Conservation (phyloP, 53 echinoderm and acorn worm genomes). For the Paelopatides confundens region DNA sequence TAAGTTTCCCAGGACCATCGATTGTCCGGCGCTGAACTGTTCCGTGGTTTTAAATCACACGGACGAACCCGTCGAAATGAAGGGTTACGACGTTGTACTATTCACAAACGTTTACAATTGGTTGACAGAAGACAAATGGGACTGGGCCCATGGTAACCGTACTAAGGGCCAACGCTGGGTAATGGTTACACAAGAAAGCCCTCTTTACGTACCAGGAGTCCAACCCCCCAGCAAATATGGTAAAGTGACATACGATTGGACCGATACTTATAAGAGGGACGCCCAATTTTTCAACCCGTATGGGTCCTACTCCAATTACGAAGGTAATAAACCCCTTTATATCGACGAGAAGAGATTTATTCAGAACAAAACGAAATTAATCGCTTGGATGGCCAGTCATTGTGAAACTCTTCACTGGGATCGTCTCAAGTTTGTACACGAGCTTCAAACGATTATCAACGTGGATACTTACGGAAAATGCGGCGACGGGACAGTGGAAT, state of each 20-base stretch:
- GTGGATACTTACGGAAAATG: constrained; percentile 38
- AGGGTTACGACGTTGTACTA: constrained; percentile 30
- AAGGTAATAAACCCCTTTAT: constrained; percentile 20
- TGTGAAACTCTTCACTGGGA: constrained; percentile 42
- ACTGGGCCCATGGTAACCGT: constrained; percentile 33
- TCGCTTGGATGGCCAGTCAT: constrained; percentile 45
- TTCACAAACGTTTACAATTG: constrained; percentile 43
- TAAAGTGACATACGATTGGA: constrained; percentile 19
- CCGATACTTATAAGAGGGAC: constrained; percentile 43
- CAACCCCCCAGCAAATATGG: constrained; percentile 20
- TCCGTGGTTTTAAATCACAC: constrained; percentile 30
- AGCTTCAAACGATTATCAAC: constrained; percentile 24
- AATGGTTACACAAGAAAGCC: constrained; percentile 49
- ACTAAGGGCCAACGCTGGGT: constrained; percentile 23
- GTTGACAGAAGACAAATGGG: constrained; percentile 39
- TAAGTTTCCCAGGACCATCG: constrained; percentile 12
- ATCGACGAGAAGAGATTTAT: constrained; percentile 11
- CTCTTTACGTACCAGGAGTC: constrained; percentile 42
- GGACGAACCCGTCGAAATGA: constrained; percentile 28
- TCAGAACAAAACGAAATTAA: constrained; percentile 18
- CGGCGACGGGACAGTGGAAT: constrained; percentile 42
- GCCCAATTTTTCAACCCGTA: constrained; percentile 33
- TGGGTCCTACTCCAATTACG: constrained; percentile 30
- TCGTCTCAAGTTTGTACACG: constrained; percentile 35
- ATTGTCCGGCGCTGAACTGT: constrained; percentile 24